Evolutionary conservation across 2,113 vertebrate genomes (phyloP), one percentile per base, ranked within the genome.

Genomic region (Aythya baeri): DNA sequence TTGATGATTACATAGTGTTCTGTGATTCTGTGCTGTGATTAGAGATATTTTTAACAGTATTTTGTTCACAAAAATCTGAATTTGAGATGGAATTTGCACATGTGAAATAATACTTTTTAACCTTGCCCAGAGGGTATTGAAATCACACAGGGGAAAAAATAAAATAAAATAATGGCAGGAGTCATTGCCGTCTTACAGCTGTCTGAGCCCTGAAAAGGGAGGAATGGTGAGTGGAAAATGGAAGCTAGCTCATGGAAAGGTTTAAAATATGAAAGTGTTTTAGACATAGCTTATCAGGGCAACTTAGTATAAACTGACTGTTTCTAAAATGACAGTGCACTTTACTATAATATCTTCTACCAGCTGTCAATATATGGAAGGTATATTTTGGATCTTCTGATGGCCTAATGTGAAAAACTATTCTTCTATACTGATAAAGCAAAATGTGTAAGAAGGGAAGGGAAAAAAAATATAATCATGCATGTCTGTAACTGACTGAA

Each of bases 401-500:
- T 81, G 58, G 25, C 29, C 76, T 84, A 49, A 70, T 83, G 26
- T 83, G 49, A 96, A 97, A 86, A 79, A 81, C 13, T 52, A 5
- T 61, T 87, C 90, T 95, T 87, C 66, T 90, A 17, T 80, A 43
- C 41, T 78, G 67, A 31, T 79, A 72, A 67, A 81, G 52, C 5
- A 86, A 88, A 88, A 84, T 87, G 15, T 52, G 3, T 86, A 68
- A 61, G 34, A 57, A 52, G 18, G 43, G 8, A 49, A 34, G 43
- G 34, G 43, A 32, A 68, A 93, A 84, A 5, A 66, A 63, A 75
- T 83, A 43, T 71, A 91, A 77, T 91, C 52, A 63, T 78, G 29
- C 70, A 66, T 95, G 82, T 91, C 94, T 95, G 73, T 92, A 92
- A 96, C 91, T 96, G 97, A 91, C 89, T 92, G 93, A 94, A 94